phyloP scores from a whole-genome alignment of 1,140 invertebrate genomes.

The Drosophila bipectinata region DNA sequence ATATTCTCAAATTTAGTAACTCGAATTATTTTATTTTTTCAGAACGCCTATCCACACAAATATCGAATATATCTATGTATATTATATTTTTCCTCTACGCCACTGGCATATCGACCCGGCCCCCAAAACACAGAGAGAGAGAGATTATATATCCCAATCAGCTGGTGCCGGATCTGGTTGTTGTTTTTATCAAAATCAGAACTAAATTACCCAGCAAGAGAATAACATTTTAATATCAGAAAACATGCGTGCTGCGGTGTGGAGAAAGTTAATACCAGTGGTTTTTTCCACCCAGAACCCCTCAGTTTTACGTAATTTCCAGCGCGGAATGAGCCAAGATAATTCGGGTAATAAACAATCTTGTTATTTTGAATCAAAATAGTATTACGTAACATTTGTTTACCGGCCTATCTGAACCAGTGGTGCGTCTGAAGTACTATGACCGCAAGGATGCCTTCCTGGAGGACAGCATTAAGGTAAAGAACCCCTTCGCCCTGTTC shows the following conservation, averaged over 20 bases:
- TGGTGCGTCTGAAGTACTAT: conserved; percentile 90
- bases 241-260: background rate
- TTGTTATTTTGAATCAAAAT: background rate
- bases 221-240: background rate
- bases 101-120: background rate
- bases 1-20: too few species aligned
- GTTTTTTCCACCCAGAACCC: background rate
- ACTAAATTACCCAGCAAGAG: background rate
- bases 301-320: background rate
- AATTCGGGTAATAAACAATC: background rate
- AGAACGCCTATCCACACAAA: too few species aligned
- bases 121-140: background rate
- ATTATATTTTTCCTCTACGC: background rate
- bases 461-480: conserved; percentile 89
- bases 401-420: conserved; percentile 67
- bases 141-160: background rate
- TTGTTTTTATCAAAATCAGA: background rate
- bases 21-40: too few species aligned
- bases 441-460: conserved; percentile 89
- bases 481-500: conserved; percentile 93
- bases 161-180: background rate
- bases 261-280: background rate
- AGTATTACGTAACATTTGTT: background rate
- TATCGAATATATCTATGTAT: too few species aligned
- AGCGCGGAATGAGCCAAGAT: conserved; percentile 1